phyloP scores from a whole-genome alignment of 2,797 vertebrate species.

The Ceyx erithaca region DNA sequence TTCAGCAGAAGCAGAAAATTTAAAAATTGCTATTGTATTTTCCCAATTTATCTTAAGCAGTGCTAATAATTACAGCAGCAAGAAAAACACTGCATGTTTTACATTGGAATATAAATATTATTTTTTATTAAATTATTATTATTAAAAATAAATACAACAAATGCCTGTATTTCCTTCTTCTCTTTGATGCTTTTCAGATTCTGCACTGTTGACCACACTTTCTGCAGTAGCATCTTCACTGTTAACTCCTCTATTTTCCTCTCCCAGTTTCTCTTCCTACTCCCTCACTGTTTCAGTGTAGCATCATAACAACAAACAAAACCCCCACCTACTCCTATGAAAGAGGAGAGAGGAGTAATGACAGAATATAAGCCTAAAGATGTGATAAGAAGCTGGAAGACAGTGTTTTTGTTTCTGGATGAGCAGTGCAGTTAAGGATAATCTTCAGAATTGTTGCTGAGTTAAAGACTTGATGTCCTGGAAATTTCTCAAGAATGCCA shows the following conservation, averaged over 20 bases:
- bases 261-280: not conserved
- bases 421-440: not conserved
- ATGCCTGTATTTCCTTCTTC: not conserved
- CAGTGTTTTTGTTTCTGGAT: not conserved
- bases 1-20: not conserved
- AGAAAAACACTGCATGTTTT: not conserved
- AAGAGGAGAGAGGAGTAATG: not conserved
- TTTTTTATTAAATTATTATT: not conserved
- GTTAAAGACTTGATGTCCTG: not conserved
- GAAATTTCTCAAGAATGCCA: not conserved
- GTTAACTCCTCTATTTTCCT: not conserved
- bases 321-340: not conserved
- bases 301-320: not conserved
- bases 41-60: not conserved
- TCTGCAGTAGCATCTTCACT: not conserved
- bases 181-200: not conserved
- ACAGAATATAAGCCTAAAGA: not conserved
- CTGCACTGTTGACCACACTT: not conserved
- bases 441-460: not conserved
- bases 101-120: not conserved
- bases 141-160: not conserved
- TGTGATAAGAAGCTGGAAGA: not conserved
- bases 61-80: not conserved
- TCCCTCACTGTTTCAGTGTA: not conserved
- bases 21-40: not conserved